phyloP scores from a whole-genome alignment of 2,113 vertebrate genomes.

The Erythrocercus mccallii region DNA sequence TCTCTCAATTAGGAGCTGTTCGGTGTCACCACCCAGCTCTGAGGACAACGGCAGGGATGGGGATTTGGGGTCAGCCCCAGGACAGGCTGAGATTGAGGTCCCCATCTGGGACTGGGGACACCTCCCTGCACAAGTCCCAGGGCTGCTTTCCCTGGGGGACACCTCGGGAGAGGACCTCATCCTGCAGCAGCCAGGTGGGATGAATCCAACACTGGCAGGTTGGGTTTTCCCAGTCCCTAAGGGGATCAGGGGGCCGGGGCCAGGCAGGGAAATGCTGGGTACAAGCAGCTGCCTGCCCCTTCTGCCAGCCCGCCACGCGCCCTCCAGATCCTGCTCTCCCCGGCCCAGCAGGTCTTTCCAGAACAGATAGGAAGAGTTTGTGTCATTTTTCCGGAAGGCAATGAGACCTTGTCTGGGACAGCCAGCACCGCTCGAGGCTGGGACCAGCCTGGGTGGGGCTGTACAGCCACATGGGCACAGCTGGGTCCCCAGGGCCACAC shows the following conservation, averaged over 20 bases:
- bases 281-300: conserved; percentile 16
- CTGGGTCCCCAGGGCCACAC: neutral
- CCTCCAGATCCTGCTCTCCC: neutral
- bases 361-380: conserved; percentile 48
- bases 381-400: conserved; percentile 19
- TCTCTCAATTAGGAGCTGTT: neutral
- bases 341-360: conserved; percentile 39
- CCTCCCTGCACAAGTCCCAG: neutral
- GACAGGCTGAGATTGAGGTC: neutral
- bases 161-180: neutral
- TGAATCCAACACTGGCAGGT: neutral
- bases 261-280: neutral
- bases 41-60: fast-evolving
- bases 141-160: neutral
- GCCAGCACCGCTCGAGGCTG: neutral
- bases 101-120: neutral
- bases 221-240: neutral
- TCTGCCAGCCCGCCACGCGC: neutral
- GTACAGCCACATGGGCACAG: neutral
- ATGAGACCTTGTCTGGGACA: conserved; percentile 30
- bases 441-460: neutral
- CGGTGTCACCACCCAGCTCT: fast-evolving
- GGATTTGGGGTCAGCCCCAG: neutral
- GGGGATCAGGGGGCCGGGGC: neutral
- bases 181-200: neutral